A percentile compares a stretch with the other conserved stretches of the same genome.
Conservation (phyloP, 2,888 invertebrate species). For the Drosophila ustulata region DNA sequence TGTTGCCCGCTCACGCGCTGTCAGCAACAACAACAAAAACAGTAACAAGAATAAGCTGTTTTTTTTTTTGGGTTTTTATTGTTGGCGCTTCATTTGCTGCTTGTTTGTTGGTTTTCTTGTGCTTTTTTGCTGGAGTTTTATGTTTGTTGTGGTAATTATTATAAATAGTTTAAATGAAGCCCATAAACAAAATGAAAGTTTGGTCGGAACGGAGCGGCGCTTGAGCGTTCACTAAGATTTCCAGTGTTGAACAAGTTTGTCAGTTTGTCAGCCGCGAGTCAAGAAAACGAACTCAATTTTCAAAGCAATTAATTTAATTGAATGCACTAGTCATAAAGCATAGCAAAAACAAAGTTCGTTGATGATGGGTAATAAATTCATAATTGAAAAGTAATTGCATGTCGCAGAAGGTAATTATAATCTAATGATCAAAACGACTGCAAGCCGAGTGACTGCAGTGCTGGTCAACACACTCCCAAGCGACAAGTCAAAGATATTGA, state of each 20-base stretch:
- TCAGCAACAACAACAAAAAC: constrained; percentile 10
- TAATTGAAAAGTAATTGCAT: constrained; percentile 74
- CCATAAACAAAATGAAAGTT: constrained; percentile 73
- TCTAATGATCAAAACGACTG: constrained; percentile 28
- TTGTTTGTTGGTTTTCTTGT: constrained; percentile 27
- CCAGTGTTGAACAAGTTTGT: constrained; percentile 45
- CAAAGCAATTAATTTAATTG: constrained; percentile 77
- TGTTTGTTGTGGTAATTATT: constrained; percentile 66
- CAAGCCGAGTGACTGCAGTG: constrained; percentile 32
- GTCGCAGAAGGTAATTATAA: constrained; percentile 48
- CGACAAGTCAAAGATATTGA: constrained; percentile 17
- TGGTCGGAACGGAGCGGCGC: constrained; percentile 8
- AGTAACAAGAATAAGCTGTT: constrained; percentile 22
- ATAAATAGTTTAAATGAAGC: constrained; percentile 73
- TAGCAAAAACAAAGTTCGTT: constrained; percentile 21
- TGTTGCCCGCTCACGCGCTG: constrained; percentile 45
- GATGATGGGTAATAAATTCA: constrained; percentile 61
- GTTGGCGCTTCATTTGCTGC: constrained; percentile 40
- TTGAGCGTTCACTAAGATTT: constrained; percentile 31
- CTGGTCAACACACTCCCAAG: constrained; percentile 29
- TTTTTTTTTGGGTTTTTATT: constrained; percentile 29
- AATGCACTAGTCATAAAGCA: constrained; percentile 68
- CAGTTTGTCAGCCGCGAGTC: constrained; percentile 13
- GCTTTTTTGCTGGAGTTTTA: constrained; percentile 30
- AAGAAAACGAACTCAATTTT: constrained; percentile 68